Evolutionary conservation across 2,888 invertebrate species (phyloP), one percentile per base, ranked within the genome.

Genomic region (Coenonympha glycerion): DNA sequence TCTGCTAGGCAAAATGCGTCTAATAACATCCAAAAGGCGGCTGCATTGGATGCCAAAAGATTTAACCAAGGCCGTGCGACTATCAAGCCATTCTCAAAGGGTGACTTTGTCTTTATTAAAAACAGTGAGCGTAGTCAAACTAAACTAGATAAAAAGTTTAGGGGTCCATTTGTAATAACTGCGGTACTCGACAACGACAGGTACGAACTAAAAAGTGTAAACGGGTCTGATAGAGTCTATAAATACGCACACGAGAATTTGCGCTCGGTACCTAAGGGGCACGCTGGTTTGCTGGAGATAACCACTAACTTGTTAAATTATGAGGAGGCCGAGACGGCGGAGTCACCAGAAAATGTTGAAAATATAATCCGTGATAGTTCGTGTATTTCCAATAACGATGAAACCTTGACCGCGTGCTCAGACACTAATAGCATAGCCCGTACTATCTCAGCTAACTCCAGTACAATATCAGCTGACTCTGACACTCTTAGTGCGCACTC

Each of bases 81-180:
- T 3, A 46, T 55, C 5, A 54, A 45, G 41, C 52, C 53, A 2
- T 63, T 59, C 39, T 34, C 47, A 0, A 9, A 41, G 9, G 60
- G 62, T 1, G 59, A 60, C 9, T 62, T 26, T 15, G 62, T 63
- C 0, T 61, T 62, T 28, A n/a, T 58, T 13, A 58, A 62, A 51
- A 40, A 40, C 22, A 40, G 9, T 16, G 62, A 65, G 33, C 49
- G 63, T 0, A 56, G 57, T 19, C 58, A 61, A 47, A 61, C 54
- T 0, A 61, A 62, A 41, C 49, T 61, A 16, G 49, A 49, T 37
- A 40, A 45, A 6, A 64, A 60, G 34, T 56, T 54, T 47, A 53
- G 24, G 8, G 55, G 57, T 2, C 54, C 58, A 3, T 60, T 47
- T 33, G 11, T 51, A 3, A 48, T 58, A 13, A 40, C 26, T 5